Percentiles rank a stretch among this genome's conserved stretches.
These are phyloP conservation scores for Capreolus pygargus DNA, from an alignment of 2,113 vertebrate genomes.

Conservation along the genomic window DNA sequence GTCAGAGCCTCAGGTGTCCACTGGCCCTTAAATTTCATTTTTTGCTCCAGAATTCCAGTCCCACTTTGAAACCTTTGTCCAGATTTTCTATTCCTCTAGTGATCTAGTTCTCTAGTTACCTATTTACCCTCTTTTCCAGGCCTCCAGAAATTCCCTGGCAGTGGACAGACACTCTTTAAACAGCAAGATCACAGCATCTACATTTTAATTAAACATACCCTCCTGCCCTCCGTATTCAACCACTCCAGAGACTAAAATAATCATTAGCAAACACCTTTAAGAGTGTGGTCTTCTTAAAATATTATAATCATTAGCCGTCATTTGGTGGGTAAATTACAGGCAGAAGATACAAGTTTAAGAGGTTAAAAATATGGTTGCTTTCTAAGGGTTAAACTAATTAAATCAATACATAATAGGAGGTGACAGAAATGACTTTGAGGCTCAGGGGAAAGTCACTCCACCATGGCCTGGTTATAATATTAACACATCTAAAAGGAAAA, in stretches of 20 bases:
- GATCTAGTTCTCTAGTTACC: background rate
- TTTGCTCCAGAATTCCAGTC: background rate
- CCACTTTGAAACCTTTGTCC: background rate
- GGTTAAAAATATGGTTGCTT: background rate
- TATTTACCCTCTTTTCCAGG: background rate
- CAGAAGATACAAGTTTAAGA: background rate
- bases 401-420: slow-evolving; percentile 33
- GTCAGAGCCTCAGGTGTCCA: too few species aligned
- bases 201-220: background rate
- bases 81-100: background rate
- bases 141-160: background rate
- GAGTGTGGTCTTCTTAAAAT: background rate
- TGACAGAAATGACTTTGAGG: slow-evolving; percentile 49
- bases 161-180: background rate
- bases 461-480: slow-evolving; percentile 4
- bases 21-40: background rate
- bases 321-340: background rate
- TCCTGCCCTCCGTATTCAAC: background rate
- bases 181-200: background rate
- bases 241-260: background rate
- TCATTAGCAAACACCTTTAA: background rate
- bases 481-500: slow-evolving; percentile 3
- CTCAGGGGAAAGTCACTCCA: slow-evolving; percentile 40
- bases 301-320: background rate
- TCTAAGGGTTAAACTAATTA: slow-evolving; percentile 59